These are phyloP conservation scores for Strigamia transsilvanica DNA, from an alignment of 2,888 invertebrate genomes.

Conservation along the genomic window DNA sequence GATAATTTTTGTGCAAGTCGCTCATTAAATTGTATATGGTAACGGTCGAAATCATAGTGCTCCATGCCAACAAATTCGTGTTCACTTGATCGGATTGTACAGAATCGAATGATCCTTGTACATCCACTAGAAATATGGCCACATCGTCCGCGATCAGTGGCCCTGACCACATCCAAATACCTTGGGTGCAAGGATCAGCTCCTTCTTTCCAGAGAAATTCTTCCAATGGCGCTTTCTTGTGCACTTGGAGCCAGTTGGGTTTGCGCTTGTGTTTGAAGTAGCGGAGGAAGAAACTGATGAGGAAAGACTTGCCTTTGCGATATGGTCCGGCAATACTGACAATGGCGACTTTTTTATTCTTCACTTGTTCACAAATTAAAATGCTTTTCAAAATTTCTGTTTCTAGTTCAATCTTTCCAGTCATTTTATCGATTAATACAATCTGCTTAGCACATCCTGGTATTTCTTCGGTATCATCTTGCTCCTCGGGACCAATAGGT, in stretches of 20 bases:
- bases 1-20: background rate
- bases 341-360: background rate
- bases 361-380: too few relatives aligned
- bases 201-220: background rate
- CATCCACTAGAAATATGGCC: background rate
- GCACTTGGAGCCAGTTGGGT: background rate
- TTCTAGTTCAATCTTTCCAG: too few relatives aligned
- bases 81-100: background rate
- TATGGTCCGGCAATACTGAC: background rate
- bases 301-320: background rate
- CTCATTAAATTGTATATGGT: background rate
- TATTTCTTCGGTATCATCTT: too few relatives aligned
- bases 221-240: background rate
- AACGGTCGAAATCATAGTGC: background rate
- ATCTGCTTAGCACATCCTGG: too few relatives aligned
- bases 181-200: background rate
- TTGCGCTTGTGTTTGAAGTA: background rate
- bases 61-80: background rate
- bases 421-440: too few relatives aligned
- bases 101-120: background rate
- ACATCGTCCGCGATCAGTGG: background rate
- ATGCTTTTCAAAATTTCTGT: too few relatives aligned
- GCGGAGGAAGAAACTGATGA: background rate
- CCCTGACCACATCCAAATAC: background rate
- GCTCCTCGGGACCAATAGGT: too few relatives aligned